phyloP scores from a whole-genome alignment of 2,113 vertebrate genomes.

The Murina feae region DNA sequence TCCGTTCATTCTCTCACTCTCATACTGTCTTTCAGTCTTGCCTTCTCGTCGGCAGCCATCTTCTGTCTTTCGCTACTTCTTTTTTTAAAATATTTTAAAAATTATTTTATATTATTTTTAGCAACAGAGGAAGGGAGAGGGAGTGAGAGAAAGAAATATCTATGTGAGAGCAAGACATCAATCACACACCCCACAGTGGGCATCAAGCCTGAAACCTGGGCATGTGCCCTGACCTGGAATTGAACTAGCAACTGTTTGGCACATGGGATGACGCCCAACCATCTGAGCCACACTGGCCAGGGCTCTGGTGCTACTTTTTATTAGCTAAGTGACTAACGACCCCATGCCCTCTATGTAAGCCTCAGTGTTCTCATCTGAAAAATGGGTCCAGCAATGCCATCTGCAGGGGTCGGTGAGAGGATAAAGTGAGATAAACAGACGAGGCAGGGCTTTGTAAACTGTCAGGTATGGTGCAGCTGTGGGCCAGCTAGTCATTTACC shows the following conservation, averaged over 20 bases:
- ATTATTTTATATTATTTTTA: background rate
- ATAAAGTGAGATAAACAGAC: background rate
- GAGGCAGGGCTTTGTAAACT: background rate
- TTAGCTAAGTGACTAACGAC: background rate
- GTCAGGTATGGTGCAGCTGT: background rate
- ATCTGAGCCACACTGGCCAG: background rate
- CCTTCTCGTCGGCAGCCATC: too few relatives aligned
- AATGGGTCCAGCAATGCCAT: background rate
- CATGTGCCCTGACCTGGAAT: background rate
- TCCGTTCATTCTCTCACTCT: too few relatives aligned
- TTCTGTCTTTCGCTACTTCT: too few relatives aligned
- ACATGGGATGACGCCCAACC: too few relatives aligned
- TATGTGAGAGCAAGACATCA: background rate
- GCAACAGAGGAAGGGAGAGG: background rate
- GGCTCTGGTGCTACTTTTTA: background rate
- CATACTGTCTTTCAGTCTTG: too few relatives aligned
- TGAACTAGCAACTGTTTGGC: background rate
- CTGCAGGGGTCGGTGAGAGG: background rate
- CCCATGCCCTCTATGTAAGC: background rate
- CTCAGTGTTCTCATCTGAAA: background rate
- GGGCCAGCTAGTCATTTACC: background rate
- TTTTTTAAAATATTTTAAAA: background rate
- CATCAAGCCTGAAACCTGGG: background rate
- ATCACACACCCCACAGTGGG: background rate
- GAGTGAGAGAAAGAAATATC: background rate